These are phyloP conservation scores for Gulo gulo DNA, from an alignment of 2,113 vertebrate genomes.

Conservation along the genomic window DNA sequence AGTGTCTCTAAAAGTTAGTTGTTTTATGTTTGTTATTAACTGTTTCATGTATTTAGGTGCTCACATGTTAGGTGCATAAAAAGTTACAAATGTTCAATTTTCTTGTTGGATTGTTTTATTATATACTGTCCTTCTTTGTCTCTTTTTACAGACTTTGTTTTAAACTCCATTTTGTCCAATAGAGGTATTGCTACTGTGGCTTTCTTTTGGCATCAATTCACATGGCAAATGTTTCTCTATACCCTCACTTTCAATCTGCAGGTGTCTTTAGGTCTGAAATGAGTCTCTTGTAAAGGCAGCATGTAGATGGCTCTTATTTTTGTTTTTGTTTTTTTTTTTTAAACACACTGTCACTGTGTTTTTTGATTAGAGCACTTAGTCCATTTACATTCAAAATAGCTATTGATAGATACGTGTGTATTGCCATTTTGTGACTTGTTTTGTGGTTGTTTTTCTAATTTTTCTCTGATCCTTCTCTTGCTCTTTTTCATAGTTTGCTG, in stretches of 20 bases:
- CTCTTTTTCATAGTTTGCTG: neutral
- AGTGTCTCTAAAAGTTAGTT: neutral
- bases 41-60: neutral
- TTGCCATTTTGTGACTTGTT: neutral
- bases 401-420: neutral
- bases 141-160: neutral
- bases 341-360: neutral
- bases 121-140: neutral
- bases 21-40: neutral
- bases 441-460: neutral
- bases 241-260: neutral
- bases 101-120: neutral
- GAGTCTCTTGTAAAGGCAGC: too few species aligned
- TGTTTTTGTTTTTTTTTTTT: neutral
- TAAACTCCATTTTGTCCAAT: neutral
- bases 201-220: neutral
- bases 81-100: neutral
- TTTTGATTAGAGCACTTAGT: neutral
- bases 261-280: neutral
- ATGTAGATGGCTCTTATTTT: neutral
- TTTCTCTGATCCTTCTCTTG: neutral
- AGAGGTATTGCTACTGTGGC: neutral
- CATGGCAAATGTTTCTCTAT: neutral
- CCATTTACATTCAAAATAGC: neutral
- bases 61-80: neutral